Conservation (phyloP, 1,140 invertebrate genomes). For the Augochlora pura region DNA sequence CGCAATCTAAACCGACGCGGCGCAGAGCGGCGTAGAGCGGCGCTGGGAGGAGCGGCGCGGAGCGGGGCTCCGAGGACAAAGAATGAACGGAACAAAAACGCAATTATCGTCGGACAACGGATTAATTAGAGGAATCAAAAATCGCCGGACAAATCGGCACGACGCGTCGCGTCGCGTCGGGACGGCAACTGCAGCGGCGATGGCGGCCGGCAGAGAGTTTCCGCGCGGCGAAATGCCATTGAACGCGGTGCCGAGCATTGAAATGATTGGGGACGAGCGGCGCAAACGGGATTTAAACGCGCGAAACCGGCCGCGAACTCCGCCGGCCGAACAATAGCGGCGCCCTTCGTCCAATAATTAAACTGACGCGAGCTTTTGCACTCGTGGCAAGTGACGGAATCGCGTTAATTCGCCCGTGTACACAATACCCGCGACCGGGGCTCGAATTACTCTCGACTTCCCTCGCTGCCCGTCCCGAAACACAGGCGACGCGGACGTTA, state of each 20-base stretch:
- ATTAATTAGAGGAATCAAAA: constrained; percentile 57
- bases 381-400: constrained; percentile 62
- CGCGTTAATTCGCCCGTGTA: constrained; percentile 58
- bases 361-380: constrained; percentile 64
- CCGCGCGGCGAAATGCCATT: constrained; percentile 36
- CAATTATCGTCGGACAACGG: constrained; percentile 46
- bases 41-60: no score
- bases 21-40: background rate
- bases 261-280: constrained; percentile 46
- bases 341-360: constrained; percentile 64
- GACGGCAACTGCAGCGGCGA: no score
- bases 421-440: constrained; percentile 20
- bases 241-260: constrained; percentile 34
- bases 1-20: constrained; percentile 17
- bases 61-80: constrained; percentile 5
- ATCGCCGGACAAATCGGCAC: constrained; percentile 50
- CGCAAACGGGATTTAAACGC: constrained; percentile 59
- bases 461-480: background rate
- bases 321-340: constrained; percentile 49
- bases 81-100: constrained; percentile 45
- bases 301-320: constrained; percentile 51
- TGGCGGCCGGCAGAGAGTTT: background rate
- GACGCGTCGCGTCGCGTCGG: background rate
- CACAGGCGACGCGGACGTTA: background rate
- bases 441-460: constrained; percentile 37